Evolutionary conservation across 2,888 invertebrate genomes (phyloP).

Genomic region (Thecophora atra): DNA sequence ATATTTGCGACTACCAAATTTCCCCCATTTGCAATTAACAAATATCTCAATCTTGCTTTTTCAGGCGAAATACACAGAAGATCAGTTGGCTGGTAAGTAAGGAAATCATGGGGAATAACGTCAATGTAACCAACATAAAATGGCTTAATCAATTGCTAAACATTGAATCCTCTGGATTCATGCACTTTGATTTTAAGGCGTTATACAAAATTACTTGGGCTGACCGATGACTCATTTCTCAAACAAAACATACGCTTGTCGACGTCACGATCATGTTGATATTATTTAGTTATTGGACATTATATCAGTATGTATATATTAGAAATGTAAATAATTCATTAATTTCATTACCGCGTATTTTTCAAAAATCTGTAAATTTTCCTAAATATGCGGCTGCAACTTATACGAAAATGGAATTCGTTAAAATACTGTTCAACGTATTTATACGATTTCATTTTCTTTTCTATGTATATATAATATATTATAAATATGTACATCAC

Average conservation of each 20-base stretch:
- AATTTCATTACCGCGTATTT: too few species aligned
- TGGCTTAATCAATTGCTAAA: neutral
- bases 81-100: conserved; percentile 90
- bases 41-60: conserved; percentile 63
- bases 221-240: conserved; percentile 6
- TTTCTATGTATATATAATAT: neutral
- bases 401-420: conserved; percentile 19
- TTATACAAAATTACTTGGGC: neutral
- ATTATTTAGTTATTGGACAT: too few species aligned
- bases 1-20: too few species aligned
- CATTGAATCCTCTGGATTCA: too few species aligned
- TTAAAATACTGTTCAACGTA: conserved; percentile 21
- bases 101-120: conserved; percentile 13
- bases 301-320: too few species aligned
- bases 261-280: too few species aligned
- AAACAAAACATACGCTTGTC: neutral
- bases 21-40: too few species aligned
- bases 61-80: conserved; percentile 88
- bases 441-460: conserved; percentile 25
- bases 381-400: neutral
- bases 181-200: neutral
- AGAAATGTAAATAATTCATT: too few species aligned
- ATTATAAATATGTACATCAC: too few species aligned
- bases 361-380: neutral
- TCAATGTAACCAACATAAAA: neutral